Conservation (phyloP, 2,797 vertebrate species). For the Melanotaenia nigrans region DNA sequence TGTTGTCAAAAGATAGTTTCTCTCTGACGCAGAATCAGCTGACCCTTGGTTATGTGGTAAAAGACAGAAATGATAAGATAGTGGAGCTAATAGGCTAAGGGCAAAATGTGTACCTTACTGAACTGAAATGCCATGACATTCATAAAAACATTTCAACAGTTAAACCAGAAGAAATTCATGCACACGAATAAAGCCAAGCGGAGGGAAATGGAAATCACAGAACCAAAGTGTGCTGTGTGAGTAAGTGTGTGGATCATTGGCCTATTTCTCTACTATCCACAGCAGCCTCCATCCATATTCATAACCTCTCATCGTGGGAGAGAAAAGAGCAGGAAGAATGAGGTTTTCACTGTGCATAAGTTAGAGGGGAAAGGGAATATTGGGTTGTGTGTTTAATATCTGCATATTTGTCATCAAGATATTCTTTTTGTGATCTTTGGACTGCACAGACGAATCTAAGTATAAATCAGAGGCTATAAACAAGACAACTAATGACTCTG, state of each 20-base stretch:
- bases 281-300: conserved; percentile 73
- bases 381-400: conserved; percentile 13
- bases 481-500: conserved; percentile 38
- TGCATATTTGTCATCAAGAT: conserved; percentile 18
- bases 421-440: conserved; percentile 17
- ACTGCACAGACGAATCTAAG: conserved; percentile 40
- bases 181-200: conserved; percentile 32
- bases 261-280: conserved; percentile 60
- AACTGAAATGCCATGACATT: conserved; percentile 35
- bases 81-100: conserved; percentile 18
- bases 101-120: conserved; percentile 23
- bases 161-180: conserved; percentile 27
- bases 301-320: conserved; percentile 65
- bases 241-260: conserved; percentile 38
- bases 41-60: neutral
- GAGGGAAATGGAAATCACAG: conserved; percentile 35
- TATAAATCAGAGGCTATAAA: conserved; percentile 46
- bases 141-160: conserved; percentile 36
- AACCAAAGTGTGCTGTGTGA: conserved; percentile 24
- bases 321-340: conserved; percentile 32
- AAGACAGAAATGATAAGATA: conserved; percentile 16
- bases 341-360: conserved; percentile 29
- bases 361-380: conserved; percentile 37
- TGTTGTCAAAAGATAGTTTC: conserved; percentile 53
- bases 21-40: conserved; percentile 49